Percentiles rank a stretch among this genome's conserved stretches.
phyloP scores from a whole-genome alignment of 2,888 invertebrate species.

The Cerastis rubricosa region DNA sequence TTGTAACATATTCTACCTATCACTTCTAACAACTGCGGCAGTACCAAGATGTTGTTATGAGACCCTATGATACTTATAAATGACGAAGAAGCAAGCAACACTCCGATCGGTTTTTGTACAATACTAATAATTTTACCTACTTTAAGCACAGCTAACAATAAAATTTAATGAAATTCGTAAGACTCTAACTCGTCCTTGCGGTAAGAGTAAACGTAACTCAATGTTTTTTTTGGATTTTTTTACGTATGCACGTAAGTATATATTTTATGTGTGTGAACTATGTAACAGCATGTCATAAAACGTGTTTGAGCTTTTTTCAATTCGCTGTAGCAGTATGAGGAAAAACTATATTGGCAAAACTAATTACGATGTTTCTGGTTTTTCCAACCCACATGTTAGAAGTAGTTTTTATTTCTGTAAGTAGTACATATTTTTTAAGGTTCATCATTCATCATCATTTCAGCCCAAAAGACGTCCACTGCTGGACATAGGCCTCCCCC shows the following conservation, averaged over 20 bases:
- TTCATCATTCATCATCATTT: too few relatives aligned
- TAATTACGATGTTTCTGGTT: background rate
- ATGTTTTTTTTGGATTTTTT: too few relatives aligned
- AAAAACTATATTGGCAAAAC: background rate
- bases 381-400: slow-evolving; percentile 1
- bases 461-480: too few relatives aligned
- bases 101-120: background rate
- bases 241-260: background rate
- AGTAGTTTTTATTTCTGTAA: background rate
- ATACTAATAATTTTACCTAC: background rate
- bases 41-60: background rate
- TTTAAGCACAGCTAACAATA: background rate
- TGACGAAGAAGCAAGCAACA: slow-evolving; percentile 6
- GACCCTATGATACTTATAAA: background rate
- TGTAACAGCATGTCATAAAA: background rate
- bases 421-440: background rate
- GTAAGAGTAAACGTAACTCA: background rate
- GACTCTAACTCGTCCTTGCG: too few relatives aligned
- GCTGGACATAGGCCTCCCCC: too few relatives aligned
- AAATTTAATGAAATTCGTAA: too few relatives aligned
- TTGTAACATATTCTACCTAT: slow-evolving; percentile 30
- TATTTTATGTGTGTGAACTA: background rate
- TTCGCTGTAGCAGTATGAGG: background rate
- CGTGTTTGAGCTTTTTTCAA: background rate
- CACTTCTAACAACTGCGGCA: slow-evolving; percentile 6